phyloP scores from a whole-genome alignment of 2,797 vertebrate species.

The Ataeniobius toweri region DNA sequence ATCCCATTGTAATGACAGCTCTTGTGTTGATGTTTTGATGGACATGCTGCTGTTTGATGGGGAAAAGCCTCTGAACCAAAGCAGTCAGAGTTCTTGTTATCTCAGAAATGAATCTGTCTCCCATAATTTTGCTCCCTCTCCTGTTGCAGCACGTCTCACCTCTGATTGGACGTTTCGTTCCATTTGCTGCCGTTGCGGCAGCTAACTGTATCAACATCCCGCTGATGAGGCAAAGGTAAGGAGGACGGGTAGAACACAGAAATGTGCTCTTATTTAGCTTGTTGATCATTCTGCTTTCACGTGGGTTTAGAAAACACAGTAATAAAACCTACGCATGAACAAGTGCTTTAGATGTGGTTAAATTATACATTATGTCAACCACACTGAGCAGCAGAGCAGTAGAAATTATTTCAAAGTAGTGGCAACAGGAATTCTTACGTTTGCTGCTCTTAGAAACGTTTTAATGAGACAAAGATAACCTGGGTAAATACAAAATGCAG shows the following conservation, averaged over 20 bases:
- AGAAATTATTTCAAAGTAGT: no score
- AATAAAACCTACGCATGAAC: no score
- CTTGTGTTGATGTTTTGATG: slow-evolving; percentile 13
- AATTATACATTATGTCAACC: no score
- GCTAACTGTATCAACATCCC: slow-evolving; percentile 99
- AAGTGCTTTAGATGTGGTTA: no score
- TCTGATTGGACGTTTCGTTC: slow-evolving; percentile 95
- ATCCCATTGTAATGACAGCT: slow-evolving; percentile 46
- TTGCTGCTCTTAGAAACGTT: not conserved
- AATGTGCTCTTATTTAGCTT: not conserved
- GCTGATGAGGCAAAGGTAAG: slow-evolving; percentile 96
- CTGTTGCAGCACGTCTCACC: slow-evolving; percentile 88
- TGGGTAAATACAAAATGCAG: no score
- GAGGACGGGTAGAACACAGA: not conserved
- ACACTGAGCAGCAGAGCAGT: no score
- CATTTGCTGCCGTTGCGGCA: slow-evolving; percentile 97
- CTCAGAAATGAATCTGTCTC: not conserved
- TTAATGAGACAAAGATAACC: not conserved
- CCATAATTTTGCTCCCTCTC: not conserved
- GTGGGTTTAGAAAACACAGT: not conserved
- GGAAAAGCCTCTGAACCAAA: not conserved
- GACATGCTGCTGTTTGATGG: not conserved
- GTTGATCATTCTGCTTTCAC: not conserved
- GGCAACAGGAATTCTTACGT: not conserved
- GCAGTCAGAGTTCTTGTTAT: not conserved